Conservation (phyloP, 2,888 invertebrate genomes). For the Lasioglossum malachurum region DNA sequence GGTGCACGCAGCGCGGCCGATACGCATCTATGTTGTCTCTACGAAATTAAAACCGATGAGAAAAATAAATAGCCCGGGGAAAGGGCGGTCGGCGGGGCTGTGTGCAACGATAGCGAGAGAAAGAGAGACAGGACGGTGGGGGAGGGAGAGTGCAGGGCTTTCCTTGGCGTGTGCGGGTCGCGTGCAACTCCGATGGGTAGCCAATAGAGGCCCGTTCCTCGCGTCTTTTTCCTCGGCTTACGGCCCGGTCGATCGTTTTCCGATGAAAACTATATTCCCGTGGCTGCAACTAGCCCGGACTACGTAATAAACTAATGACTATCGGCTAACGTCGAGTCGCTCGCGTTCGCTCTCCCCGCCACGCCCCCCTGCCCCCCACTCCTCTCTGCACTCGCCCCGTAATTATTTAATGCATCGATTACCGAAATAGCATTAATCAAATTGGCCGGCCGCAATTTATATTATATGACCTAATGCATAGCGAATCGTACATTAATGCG, state of each 20-base stretch:
- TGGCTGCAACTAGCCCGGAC: constrained; percentile 42
- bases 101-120: constrained; percentile 25
- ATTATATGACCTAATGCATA: constrained; percentile 72
- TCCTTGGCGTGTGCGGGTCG: constrained; percentile 14
- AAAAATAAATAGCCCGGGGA: constrained; percentile 80
- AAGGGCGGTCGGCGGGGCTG: constrained; percentile 21
- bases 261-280: constrained; percentile 58
- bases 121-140: constrained; percentile 67
- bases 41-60: constrained; percentile 84
- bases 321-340: constrained; percentile 55
- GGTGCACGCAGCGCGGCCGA: constrained; percentile 64
- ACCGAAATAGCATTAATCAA: constrained; percentile 71
- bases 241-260: constrained; percentile 50
- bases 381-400: constrained; percentile 2
- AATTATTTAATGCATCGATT: constrained; percentile 71
- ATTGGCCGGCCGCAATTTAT: constrained; percentile 72
- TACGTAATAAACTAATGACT: constrained; percentile 61
- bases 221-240: constrained; percentile 44
- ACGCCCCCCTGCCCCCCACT: not conserved
- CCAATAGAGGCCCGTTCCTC: constrained; percentile 15
- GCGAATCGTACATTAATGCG: constrained; percentile 71
- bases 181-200: constrained; percentile 30
- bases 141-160: constrained; percentile 66
- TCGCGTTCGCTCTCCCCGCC: not conserved
- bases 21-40: constrained; percentile 82